Evolutionary conservation across 1,140 invertebrate genomes (phyloP).

Genomic region (Monochamus saltuarius): DNA sequence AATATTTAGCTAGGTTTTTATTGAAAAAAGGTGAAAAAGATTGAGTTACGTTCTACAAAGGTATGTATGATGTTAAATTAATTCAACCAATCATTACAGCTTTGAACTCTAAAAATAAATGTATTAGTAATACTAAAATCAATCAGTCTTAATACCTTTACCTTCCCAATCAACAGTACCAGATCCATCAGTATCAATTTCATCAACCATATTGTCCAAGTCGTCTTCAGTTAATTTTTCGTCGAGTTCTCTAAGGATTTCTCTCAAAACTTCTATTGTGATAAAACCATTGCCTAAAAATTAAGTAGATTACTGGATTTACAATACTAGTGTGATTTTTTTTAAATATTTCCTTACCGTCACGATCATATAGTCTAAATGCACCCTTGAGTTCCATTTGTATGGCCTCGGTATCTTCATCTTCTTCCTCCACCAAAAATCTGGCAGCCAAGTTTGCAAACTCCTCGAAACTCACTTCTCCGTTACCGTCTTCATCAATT

Average conservation of each 20-base stretch:
- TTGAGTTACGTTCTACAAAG: not conserved
- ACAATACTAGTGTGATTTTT: not conserved
- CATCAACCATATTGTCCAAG: conserved; percentile 73
- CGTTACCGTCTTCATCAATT: conserved; percentile 50
- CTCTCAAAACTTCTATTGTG: conserved; percentile 69
- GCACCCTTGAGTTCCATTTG: conserved; percentile 75
- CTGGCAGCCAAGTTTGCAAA: conserved; percentile 58
- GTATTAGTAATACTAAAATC: not conserved
- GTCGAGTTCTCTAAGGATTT: conserved; percentile 74
- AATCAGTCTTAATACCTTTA: conserved; percentile 41
- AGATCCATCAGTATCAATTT: conserved; percentile 71
- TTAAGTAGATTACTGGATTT: too few relatives aligned
- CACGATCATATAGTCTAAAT: conserved; percentile 76
- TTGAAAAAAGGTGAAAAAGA: not conserved
- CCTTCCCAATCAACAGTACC: conserved; percentile 75
- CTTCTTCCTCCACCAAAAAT: conserved; percentile 54
- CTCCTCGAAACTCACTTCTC: conserved; percentile 60
- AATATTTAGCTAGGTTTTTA: not conserved
- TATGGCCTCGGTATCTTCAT: conserved; percentile 70
- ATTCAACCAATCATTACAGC: conserved; percentile 72
- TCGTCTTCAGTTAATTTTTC: conserved; percentile 69
- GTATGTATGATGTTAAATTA: not conserved
- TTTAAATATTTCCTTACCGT: conserved; percentile 54
- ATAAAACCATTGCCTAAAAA: conserved; percentile 70
- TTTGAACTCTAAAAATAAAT: conserved; percentile 66